These are phyloP conservation scores for Dicyrtomina minuta DNA, from an alignment of 2,888 invertebrate genomes.

Conservation along the genomic window DNA sequence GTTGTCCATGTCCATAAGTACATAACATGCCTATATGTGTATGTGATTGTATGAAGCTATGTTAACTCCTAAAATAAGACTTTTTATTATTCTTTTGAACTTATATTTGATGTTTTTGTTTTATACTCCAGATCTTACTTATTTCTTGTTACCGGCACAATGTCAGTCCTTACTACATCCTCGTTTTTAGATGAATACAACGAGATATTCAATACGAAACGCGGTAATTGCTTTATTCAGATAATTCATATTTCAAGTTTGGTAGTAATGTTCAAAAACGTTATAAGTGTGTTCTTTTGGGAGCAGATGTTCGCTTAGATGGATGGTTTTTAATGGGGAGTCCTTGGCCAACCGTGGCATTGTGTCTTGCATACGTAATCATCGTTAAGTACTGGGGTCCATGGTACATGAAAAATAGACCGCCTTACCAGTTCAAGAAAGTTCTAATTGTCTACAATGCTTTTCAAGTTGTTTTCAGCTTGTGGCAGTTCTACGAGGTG, in stretches of 20 bases:
- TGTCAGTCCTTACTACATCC: background rate
- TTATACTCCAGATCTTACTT: no score
- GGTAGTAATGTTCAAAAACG: no score
- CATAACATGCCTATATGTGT: no score
- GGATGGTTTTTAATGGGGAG: constrained; percentile 92
- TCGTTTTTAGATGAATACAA: constrained; percentile 14
- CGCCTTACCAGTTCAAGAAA: constrained; percentile 74
- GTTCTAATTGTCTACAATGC: constrained; percentile 80
- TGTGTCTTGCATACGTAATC: constrained; percentile 86
- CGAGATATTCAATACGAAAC: constrained; percentile 17
- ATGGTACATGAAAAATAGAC: constrained; percentile 78
- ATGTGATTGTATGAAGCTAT: no score
- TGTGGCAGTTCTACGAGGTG: constrained; percentile 77
- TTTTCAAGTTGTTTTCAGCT: constrained; percentile 79
- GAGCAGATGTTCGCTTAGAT: constrained; percentile 83
- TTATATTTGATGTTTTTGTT: no score
- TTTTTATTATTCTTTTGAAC: no score
- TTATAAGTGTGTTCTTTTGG: no score
- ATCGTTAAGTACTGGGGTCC: constrained; percentile 84
- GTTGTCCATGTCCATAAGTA: no score
- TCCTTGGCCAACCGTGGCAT: constrained; percentile 84
- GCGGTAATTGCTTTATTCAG: no score
- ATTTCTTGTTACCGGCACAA: no score
- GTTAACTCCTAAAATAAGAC: no score
- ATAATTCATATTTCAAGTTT: no score